Conservation (phyloP, 2,888 invertebrate species). For the Sycophila texana region DNA sequence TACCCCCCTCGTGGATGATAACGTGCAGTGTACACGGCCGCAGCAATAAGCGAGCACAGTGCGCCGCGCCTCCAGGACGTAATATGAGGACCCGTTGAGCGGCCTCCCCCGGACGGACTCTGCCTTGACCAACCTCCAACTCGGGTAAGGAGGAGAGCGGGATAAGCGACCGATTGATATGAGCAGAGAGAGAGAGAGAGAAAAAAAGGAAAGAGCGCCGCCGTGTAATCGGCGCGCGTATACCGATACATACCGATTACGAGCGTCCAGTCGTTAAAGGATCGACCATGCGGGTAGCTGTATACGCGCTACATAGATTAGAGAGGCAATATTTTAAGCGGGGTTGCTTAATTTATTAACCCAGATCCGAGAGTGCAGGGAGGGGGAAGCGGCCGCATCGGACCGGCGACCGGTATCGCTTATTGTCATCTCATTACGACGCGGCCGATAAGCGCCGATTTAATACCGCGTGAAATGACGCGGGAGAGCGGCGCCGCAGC, state of each 20-base stretch:
- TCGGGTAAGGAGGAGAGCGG: too few species aligned
- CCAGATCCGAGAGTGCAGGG: background rate
- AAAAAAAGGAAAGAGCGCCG: too few species aligned
- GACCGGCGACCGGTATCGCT: constrained; percentile 18
- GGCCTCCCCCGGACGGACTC: background rate
- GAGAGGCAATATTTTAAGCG: constrained; percentile 17
- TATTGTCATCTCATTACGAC: constrained; percentile 34
- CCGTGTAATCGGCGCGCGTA: background rate
- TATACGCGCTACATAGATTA: constrained; percentile 17
- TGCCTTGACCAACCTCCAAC: too few species aligned
- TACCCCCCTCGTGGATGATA: too few species aligned
- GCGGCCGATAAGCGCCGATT: constrained; percentile 12
- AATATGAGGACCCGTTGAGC: constrained; percentile 37
- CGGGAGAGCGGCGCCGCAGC: background rate
- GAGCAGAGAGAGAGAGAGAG: too few species aligned
- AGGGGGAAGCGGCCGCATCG: constrained; percentile 10
- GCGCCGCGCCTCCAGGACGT: background rate
- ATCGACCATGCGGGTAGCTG: background rate
- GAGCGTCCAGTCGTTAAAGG: background rate
- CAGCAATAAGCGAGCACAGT: background rate
- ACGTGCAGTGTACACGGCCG: too few species aligned
- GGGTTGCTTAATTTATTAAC: constrained; percentile 33
- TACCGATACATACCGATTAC: background rate
- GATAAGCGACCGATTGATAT: too few species aligned
- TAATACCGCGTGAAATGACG: constrained; percentile 30